These are phyloP conservation scores for Myzus persicae DNA, from an alignment of 1,140 invertebrate species.

Conservation along the genomic window DNA sequence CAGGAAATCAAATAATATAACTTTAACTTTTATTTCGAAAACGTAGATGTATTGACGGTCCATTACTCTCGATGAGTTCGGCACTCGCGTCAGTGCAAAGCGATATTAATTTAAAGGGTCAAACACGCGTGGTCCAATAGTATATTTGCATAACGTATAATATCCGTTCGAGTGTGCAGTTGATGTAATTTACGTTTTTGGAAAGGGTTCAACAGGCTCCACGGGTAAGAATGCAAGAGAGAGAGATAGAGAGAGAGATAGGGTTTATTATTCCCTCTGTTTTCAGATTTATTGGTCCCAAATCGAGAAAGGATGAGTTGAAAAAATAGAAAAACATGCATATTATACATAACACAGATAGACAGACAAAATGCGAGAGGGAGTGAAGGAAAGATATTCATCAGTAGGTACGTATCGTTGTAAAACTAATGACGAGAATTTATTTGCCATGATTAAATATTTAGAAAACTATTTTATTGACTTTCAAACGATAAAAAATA, in stretches of 20 bases:
- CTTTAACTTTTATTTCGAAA: background rate
- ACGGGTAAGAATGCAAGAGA: background rate
- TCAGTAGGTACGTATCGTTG: background rate
- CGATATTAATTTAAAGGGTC: slow-evolving; percentile 32
- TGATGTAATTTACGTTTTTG: slow-evolving; percentile 13
- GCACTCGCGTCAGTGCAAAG: background rate
- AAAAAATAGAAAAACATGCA: background rate
- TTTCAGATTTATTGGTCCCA: background rate
- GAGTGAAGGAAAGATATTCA: background rate
- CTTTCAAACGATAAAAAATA: background rate
- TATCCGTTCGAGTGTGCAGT: background rate
- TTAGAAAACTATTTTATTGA: background rate
- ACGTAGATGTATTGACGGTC: background rate
- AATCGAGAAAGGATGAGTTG: background rate
- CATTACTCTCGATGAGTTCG: background rate
- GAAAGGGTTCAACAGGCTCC: slow-evolving; percentile 3
- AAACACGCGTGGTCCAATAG: background rate
- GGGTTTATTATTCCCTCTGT: background rate
- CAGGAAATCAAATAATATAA: background rate
- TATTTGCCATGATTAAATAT: background rate
- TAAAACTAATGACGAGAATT: background rate
- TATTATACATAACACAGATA: too few species aligned
- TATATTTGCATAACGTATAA: slow-evolving; percentile 20
- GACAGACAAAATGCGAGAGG: background rate
- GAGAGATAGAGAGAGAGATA: background rate